A percentile compares a stretch with the other conserved stretches of the same genome.
Evolutionary conservation across 37 sponge, comb jelly and placozoan genomes (phyloP).

Genomic region (Halisarca cf. caerulea): DNA sequence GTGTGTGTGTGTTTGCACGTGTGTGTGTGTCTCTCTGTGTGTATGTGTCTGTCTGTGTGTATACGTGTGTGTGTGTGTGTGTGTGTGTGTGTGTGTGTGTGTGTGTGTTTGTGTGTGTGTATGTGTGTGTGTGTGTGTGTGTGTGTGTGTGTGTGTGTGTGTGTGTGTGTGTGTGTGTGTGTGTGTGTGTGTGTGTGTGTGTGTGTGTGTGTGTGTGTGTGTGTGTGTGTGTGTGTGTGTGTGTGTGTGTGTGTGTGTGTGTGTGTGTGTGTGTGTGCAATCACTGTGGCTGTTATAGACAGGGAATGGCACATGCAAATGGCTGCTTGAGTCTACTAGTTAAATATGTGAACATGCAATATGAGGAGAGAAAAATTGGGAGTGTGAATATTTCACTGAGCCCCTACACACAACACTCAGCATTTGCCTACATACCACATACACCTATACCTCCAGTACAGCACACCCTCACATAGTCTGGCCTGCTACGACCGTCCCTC

Average conservation of each 20-base stretch:
- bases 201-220: slow-evolving; percentile 37
- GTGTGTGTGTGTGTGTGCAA: slow-evolving; percentile 24
- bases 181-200: slow-evolving; percentile 39
- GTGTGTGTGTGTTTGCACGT: slow-evolving; percentile 31
- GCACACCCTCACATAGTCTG: no score
- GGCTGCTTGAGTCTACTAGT: no score
- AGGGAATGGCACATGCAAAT: no score
- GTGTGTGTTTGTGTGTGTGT: slow-evolving; percentile 37
- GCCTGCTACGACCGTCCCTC: no score
- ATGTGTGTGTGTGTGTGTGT: slow-evolving; percentile 36
- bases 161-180: slow-evolving; percentile 37
- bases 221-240: slow-evolving; percentile 27
- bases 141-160: slow-evolving; percentile 39
- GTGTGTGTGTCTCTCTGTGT: slow-evolving; percentile 31
- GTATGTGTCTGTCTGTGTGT: slow-evolving; percentile 32
- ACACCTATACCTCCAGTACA: no score
- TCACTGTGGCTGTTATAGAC: no score
- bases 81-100: slow-evolving; percentile 39
- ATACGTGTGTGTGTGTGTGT: slow-evolving; percentile 32
- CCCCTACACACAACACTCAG: no score
- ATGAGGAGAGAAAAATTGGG: no score
- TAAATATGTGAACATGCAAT: no score
- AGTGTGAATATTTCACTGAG: no score
- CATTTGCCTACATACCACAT: no score
- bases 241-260: slow-evolving; percentile 36